Evolutionary conservation across 1,140 invertebrate species (phyloP), one percentile per base, ranked within the genome.

Genomic region (Platyura marginata): DNA sequence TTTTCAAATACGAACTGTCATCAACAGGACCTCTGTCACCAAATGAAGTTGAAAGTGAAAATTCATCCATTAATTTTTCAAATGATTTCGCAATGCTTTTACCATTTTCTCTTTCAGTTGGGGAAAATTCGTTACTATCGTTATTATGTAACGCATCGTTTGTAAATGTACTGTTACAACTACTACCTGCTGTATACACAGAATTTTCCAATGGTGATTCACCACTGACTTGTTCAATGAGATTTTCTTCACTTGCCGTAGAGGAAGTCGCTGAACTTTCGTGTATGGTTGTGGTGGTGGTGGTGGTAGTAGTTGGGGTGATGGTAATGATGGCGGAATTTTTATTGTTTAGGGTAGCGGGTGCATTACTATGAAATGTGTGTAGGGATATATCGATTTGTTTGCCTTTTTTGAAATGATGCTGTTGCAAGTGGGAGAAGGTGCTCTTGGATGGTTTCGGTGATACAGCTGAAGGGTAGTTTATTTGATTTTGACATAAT

Each of bases 81-180:
- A 71, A 39, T 59, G 67, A 43, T 57, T 70, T 43, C 59, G 60
- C 3, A 58, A 52, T 3, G 64, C 63, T 43, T 57, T 63, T 11
- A 51, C 50, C 16, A 57, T 49, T 37, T 55, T 63, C 8, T 59
- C 58, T 1, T 48, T 29, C 6, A 6, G 25, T 29, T 35, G 47
- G n/a, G n/a, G n/a, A n/a, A n/a, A n/a, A n/a, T n/a, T n/a, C n/a
- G n/a, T n/a, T n/a, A n/a, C n/a, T n/a, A n/a, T n/a, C n/a, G n/a
- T n/a, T n/a, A n/a, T n/a, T n/a, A n/a, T n/a, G n/a, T n/a, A n/a
- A n/a, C n/a, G n/a, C n/a, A n/a, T n/a, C n/a, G n/a, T n/a, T n/a
- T n/a, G n/a, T n/a, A n/a, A n/a, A n/a, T n/a, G n/a, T n/a, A 41
- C 21, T 18, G 6, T 5, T 32, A 11, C 11, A 16, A 29, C 22